Conservation (phyloP, 2,888 invertebrate genomes). For the Pollenia labialis region DNA sequence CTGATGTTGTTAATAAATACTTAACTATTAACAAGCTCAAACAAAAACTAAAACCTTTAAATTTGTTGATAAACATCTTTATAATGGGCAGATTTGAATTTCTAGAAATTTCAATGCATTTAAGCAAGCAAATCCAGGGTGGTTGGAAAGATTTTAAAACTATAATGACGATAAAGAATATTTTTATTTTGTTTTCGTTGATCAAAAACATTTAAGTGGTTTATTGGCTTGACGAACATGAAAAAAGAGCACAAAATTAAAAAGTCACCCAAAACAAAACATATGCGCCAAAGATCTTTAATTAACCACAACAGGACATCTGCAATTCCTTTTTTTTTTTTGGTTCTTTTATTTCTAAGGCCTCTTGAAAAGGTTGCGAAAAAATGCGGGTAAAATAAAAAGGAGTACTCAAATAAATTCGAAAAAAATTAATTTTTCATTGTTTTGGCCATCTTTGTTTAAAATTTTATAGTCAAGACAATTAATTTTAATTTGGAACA, state of each 20-base stretch:
- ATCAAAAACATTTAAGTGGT: constrained; percentile 59
- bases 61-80: constrained; percentile 80
- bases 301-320: constrained; percentile 72
- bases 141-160: constrained; percentile 30
- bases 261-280: constrained; percentile 45
- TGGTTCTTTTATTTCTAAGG: not conserved
- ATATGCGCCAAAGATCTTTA: constrained; percentile 68
- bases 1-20: constrained; percentile 49
- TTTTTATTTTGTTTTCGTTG: constrained; percentile 28
- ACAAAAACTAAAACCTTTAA: constrained; percentile 56
- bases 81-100: constrained; percentile 78
- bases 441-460: constrained; percentile 31
- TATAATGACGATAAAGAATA: not conserved
- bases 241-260: not conserved
- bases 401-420: not conserved
- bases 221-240: constrained; percentile 45
- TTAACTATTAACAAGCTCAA: constrained; percentile 51
- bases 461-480: constrained; percentile 33
- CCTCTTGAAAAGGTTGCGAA: not conserved
- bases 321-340: constrained; percentile 31
- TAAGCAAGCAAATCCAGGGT: constrained; percentile 16
- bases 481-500: constrained; percentile 60
- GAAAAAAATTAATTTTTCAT: constrained; percentile 39
- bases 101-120: constrained; percentile 29
- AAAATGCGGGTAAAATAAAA: constrained; percentile 61